Conservation (phyloP, 1,140 invertebrate genomes). For the Temnothorax curvispinosus region DNA sequence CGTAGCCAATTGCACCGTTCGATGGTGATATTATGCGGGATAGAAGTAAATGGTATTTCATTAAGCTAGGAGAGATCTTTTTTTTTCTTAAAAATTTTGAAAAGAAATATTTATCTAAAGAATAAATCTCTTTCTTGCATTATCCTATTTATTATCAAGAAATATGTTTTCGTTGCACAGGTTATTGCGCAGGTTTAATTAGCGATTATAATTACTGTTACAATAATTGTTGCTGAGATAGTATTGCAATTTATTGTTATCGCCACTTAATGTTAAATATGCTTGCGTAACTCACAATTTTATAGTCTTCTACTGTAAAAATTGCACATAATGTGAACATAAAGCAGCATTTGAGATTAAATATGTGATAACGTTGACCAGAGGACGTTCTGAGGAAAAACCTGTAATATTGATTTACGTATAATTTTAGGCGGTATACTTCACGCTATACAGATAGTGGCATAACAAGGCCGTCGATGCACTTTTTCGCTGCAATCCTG, state of each 20-base stretch:
- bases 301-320: no score
- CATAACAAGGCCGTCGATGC: conserved; percentile 34
- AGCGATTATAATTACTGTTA: neutral
- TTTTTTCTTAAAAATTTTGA: neutral
- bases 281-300: neutral
- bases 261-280: neutral
- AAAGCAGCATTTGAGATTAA: neutral
- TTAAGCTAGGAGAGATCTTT: neutral
- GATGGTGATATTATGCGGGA: neutral
- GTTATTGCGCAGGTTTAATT: neutral
- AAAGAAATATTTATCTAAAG: neutral
- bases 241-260: neutral
- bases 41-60: conserved; percentile 22
- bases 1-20: conserved; percentile 15
- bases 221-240: neutral
- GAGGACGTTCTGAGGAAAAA: neutral
- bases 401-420: conserved; percentile 36
- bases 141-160: neutral
- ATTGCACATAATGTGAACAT: neutral
- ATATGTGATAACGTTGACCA: conserved; percentile 12
- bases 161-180: neutral
- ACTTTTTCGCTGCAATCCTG: conserved; percentile 33
- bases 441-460: conserved; percentile 11
- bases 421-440: conserved; percentile 51
- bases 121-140: neutral